Conservation (phyloP, 2,113 vertebrate species). For the Onychorhynchus coronatus region DNA sequence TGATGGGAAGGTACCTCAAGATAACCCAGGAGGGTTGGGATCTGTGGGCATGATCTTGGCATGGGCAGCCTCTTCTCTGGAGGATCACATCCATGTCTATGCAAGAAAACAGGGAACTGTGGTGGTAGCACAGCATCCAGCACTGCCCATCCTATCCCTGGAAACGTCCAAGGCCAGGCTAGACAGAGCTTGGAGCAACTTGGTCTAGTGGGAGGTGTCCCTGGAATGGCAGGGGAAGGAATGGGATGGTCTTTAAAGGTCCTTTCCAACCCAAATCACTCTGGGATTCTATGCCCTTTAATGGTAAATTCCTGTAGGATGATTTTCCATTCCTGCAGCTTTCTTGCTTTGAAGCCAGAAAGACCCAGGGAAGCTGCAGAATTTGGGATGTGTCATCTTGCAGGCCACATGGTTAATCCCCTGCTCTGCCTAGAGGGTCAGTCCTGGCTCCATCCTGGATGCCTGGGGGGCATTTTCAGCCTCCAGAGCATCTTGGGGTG, state of each 20-base stretch:
- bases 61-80: not conserved
- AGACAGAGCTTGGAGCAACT: rapidly evolving
- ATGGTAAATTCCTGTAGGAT: not conserved
- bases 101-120: rapidly evolving
- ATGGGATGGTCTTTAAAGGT: not conserved
- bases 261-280: not conserved
- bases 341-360: not conserved
- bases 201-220: not conserved
- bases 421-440: not conserved
- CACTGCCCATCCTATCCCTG: not conserved
- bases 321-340: not conserved
- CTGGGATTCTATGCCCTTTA: not conserved
- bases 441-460: rapidly evolving
- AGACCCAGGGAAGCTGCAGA: not conserved
- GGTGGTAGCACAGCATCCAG: not conserved
- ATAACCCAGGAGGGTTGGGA: not conserved
- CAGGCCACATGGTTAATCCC: not conserved
- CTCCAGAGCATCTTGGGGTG: rapidly evolving
- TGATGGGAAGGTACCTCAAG: rapidly evolving
- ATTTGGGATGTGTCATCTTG: not conserved
- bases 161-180: rapidly evolving
- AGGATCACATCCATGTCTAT: not conserved
- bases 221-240: not conserved
- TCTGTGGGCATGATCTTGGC: rapidly evolving
- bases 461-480: rapidly evolving